Evolutionary conservation across 2,888 invertebrate species (phyloP).

Genomic region (Eupelmus urozonus): DNA sequence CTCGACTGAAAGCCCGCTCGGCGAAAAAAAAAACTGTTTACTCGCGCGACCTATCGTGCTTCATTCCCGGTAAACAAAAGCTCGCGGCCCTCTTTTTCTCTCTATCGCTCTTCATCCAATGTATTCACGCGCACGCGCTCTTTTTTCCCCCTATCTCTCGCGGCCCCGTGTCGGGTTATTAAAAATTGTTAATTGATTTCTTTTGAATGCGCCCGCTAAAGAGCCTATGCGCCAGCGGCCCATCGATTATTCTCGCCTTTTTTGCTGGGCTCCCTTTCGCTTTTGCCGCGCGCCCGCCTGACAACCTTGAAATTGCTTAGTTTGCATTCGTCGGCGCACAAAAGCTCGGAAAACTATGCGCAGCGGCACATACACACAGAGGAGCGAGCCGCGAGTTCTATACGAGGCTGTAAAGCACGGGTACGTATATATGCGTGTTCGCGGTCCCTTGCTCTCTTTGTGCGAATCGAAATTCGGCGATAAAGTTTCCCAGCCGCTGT

Average conservation of each 20-base stretch:
- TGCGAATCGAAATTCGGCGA: constrained; percentile 45
- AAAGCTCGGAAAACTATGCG: constrained; percentile 18
- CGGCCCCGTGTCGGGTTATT: constrained; percentile 20
- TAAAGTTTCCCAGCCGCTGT: constrained; percentile 57
- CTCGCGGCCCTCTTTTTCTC: neutral
- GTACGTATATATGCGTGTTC: neutral
- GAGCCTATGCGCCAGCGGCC: neutral
- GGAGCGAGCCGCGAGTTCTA: neutral
- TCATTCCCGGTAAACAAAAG: constrained; percentile 34
- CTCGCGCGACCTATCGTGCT: constrained; percentile 28
- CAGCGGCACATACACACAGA: neutral
- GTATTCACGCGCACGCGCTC: constrained; percentile 2
- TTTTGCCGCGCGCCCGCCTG: constrained; percentile 10
- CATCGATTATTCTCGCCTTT: constrained; percentile 52
- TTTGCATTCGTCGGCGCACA: constrained; percentile 58
- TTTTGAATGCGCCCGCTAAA: constrained; percentile 28
- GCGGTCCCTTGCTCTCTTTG: constrained; percentile 14
- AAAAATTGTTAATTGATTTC: constrained; percentile 56
- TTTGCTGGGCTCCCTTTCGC: neutral
- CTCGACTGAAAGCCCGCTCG: neutral
- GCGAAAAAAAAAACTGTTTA: constrained; percentile 35
- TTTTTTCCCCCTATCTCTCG: neutral
- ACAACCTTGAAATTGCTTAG: constrained; percentile 64
- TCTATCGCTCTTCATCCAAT: neutral
- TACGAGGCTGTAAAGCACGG: neutral